These are phyloP conservation scores for Eremobia ochroleuca DNA, from an alignment of 2,888 invertebrate species.

Conservation along the genomic window DNA sequence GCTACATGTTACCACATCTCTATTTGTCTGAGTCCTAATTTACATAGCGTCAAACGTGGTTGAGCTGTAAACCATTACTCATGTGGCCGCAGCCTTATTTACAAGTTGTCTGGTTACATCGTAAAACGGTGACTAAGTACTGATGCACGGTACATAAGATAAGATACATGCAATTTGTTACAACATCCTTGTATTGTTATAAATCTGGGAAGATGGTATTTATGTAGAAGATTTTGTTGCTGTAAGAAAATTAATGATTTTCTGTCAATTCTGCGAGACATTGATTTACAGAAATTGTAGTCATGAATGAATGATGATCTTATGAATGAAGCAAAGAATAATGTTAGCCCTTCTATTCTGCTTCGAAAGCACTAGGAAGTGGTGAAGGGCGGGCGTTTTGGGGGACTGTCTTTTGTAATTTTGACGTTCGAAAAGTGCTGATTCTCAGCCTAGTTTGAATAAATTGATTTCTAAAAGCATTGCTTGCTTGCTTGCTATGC, in stretches of 20 bases:
- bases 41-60: slow-evolving; percentile 43
- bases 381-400: too few relatives aligned
- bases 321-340: background rate
- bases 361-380: too few relatives aligned
- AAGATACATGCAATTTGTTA: slow-evolving; percentile 37
- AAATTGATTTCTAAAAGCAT: accelerated
- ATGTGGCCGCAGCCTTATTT: slow-evolving; percentile 45
- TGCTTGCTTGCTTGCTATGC: too few relatives aligned
- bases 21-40: slow-evolving; percentile 52
- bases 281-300: background rate
- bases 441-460: too few relatives aligned
- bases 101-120: slow-evolving; percentile 35
- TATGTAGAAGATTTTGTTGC: background rate
- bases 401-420: too few relatives aligned
- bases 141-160: slow-evolving; percentile 38
- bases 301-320: too few relatives aligned
- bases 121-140: slow-evolving; percentile 62
- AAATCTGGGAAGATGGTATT: slow-evolving; percentile 4
- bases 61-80: slow-evolving; percentile 60
- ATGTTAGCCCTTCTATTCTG: background rate
- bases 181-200: slow-evolving; percentile 33
- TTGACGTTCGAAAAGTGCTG: too few relatives aligned
- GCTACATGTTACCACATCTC: slow-evolving; percentile 28
- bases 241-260: slow-evolving; percentile 13
- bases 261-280: background rate